Evolutionary conservation across 2,797 vertebrate species (phyloP).

Genomic region (Ispidina picta): DNA sequence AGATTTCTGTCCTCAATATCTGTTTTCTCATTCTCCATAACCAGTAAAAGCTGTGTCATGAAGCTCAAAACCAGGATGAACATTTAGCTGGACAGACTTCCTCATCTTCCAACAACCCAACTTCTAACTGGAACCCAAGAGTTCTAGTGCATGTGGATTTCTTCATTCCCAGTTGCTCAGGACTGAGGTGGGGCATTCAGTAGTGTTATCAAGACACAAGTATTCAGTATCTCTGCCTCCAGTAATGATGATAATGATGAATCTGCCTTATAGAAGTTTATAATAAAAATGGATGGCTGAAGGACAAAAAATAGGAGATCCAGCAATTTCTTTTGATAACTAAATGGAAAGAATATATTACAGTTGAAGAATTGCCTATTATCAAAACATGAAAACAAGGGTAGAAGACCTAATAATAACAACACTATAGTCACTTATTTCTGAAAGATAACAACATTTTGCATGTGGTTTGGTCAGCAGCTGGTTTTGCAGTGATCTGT

Average conservation of each 20-base stretch:
- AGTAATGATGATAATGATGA: not conserved
- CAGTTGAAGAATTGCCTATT: not conserved
- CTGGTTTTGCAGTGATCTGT: not conserved
- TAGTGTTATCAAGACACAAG: not conserved
- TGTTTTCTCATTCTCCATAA: not conserved
- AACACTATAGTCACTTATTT: not conserved
- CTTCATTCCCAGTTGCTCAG: not conserved
- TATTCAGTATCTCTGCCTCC: not conserved
- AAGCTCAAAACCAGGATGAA: fast-evolving
- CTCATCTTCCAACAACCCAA: not conserved
- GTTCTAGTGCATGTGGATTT: not conserved
- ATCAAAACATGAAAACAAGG: not conserved
- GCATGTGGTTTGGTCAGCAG: not conserved
- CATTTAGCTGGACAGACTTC: not conserved
- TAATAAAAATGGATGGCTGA: not conserved
- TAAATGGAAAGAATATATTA: not conserved
- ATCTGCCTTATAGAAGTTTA: not conserved
- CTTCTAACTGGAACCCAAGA: not conserved
- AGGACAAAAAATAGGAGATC: not conserved
- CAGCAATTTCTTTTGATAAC: not conserved
- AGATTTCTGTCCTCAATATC: not conserved
- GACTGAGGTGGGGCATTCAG: not conserved
- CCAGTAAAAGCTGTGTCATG: not conserved
- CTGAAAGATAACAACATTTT: not conserved
- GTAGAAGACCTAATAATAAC: not conserved